Evolutionary conservation across 1,140 invertebrate species (phyloP).

Genomic region (Pachyrhynchus sulphureomaculatus): DNA sequence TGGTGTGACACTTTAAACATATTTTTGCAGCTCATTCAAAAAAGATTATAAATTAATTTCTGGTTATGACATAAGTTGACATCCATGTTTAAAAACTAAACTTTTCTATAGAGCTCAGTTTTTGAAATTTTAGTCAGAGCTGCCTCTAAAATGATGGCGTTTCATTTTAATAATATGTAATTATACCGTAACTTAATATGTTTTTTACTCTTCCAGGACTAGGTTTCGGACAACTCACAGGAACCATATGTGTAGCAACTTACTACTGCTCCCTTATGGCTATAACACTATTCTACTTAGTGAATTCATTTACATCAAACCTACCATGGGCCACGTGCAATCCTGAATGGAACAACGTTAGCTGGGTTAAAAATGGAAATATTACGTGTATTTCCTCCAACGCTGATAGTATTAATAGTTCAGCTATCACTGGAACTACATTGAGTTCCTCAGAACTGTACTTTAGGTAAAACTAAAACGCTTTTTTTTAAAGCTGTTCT

Average conservation of each 20-base stretch:
- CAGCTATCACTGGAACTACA: constrained; percentile 31
- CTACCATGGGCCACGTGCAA: constrained; percentile 69
- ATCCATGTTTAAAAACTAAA: no score
- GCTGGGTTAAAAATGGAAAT: constrained; percentile 17
- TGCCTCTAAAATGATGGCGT: no score
- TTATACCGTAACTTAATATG: no score
- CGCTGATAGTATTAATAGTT: constrained; percentile 15
- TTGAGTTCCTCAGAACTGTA: constrained; percentile 62
- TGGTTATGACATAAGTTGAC: no score
- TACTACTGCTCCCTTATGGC: constrained; percentile 84
- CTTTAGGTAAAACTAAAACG: constrained; percentile 57
- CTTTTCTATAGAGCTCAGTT: no score
- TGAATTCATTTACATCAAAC: constrained; percentile 62
- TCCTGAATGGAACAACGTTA: constrained; percentile 57
- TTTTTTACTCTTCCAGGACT: constrained; percentile 61
- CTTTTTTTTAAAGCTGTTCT: no score
- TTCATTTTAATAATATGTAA: no score
- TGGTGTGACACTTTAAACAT: no score
- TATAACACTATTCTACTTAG: constrained; percentile 74
- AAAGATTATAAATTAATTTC: no score
- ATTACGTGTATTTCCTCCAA: constrained; percentile 41
- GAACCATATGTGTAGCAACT: constrained; percentile 67
- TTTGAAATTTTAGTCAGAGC: no score
- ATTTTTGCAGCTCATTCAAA: no score
- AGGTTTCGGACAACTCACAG: constrained; percentile 76